These are phyloP conservation scores for Gymnopithys bicolor DNA, from an alignment of 2,797 vertebrate species.

Conservation along the genomic window DNA sequence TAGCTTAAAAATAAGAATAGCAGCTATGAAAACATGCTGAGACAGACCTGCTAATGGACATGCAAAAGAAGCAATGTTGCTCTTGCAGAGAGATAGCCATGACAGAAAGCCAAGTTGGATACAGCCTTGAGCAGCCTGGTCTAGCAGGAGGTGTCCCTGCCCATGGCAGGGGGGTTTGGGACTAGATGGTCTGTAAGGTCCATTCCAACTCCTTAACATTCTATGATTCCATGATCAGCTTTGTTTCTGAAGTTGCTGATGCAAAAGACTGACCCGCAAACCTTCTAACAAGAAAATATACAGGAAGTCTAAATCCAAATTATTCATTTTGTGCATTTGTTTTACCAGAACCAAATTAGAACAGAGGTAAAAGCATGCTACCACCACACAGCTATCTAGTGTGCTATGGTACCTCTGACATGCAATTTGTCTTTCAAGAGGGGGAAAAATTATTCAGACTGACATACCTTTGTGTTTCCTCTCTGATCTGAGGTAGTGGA, in stretches of 20 bases:
- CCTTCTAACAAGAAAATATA: neutral
- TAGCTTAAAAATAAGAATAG: slow-evolving; percentile 2
- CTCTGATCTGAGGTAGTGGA: slow-evolving; percentile 5
- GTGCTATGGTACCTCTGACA: neutral
- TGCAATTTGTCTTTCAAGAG: slow-evolving; percentile 53
- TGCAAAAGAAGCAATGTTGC: neutral
- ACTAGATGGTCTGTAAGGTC: neutral
- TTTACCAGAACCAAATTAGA: slow-evolving; percentile 23
- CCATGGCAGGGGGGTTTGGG: neutral
- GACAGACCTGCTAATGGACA: neutral
- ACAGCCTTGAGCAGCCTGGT: neutral
- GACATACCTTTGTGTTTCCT: slow-evolving; percentile 35
- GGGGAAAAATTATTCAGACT: slow-evolving; percentile 11
- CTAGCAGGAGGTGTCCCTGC: neutral
- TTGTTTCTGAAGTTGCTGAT: neutral
- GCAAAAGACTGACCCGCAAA: neutral
- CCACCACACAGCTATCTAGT: neutral
- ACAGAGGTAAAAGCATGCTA: neutral
- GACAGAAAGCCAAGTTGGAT: neutral
- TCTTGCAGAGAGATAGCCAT: neutral
- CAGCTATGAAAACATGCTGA: slow-evolving; percentile 1
- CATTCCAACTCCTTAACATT: neutral
- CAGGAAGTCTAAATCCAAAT: neutral
- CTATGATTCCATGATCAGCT: neutral
- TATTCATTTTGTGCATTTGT: neutral